A percentile compares a stretch with the other conserved stretches of the same genome.
Evolutionary conservation across 2,888 invertebrate species (phyloP).

Genomic region (Ectemnius continuus): DNA sequence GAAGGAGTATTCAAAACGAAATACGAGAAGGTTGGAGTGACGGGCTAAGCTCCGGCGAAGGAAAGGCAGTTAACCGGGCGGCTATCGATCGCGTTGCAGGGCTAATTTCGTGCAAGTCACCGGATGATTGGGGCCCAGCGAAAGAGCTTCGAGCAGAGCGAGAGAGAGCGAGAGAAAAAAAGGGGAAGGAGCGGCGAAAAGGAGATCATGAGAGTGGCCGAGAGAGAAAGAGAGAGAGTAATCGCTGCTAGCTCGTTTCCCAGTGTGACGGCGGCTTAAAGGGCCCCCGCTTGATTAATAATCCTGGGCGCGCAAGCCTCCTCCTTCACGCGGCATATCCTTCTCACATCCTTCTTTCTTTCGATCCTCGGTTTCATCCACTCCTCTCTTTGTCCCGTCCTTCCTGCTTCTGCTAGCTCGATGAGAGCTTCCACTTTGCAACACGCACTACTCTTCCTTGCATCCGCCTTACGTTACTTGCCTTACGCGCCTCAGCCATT

Average conservation of each 20-base stretch:
- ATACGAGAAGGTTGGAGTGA: slow-evolving; percentile 5
- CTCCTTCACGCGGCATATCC: slow-evolving; percentile 41
- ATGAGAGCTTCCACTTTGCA: slow-evolving; percentile 17
- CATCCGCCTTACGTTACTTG: neutral
- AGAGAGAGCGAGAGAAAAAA: slow-evolving; percentile 19
- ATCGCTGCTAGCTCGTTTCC: slow-evolving; percentile 31
- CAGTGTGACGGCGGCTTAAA: slow-evolving; percentile 55
- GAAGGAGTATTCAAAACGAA: slow-evolving; percentile 26
- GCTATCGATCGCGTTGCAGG: slow-evolving; percentile 51
- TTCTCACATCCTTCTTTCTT: slow-evolving; percentile 3
- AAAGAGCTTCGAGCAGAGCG: slow-evolving; percentile 21
- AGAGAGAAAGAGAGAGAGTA: slow-evolving; percentile 33
- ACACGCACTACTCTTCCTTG: slow-evolving; percentile 15
- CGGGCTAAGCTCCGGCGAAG: slow-evolving; percentile 4
- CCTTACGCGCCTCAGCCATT: neutral
- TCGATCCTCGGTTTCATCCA: neutral
- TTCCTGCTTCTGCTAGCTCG: neutral
- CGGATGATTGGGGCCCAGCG: slow-evolving; percentile 45
- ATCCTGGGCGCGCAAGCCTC: slow-evolving; percentile 53
- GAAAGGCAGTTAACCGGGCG: slow-evolving; percentile 33
- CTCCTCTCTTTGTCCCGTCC: neutral
- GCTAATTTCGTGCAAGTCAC: slow-evolving; percentile 59
- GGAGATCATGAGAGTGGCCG: slow-evolving; percentile 31
- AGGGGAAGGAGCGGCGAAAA: slow-evolving; percentile 24
- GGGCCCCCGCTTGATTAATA: slow-evolving; percentile 61